phyloP scores from a whole-genome alignment of 1,140 invertebrate genomes.

The Centruroides vittatus region DNA sequence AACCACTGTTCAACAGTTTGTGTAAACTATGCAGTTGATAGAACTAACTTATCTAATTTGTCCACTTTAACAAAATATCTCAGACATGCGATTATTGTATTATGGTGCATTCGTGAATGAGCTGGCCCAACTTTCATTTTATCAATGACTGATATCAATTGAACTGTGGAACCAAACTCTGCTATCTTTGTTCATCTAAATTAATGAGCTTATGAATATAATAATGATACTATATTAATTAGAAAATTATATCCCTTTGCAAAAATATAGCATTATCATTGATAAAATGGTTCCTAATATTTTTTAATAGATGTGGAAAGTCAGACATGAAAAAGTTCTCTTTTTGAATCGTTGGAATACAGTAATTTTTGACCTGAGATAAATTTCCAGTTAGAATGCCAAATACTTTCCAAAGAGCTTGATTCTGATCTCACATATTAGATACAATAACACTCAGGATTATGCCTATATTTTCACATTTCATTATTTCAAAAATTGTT shows the following conservation, averaged over 20 bases:
- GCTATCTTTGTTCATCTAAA: background rate
- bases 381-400: background rate
- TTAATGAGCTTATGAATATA: background rate
- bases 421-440: background rate
- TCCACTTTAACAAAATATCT: too few relatives aligned
- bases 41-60: too few relatives aligned
- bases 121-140: too few relatives aligned
- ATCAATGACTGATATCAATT: too few relatives aligned
- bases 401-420: background rate
- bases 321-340: background rate
- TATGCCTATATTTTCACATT: background rate
- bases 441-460: too few relatives aligned
- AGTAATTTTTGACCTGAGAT: background rate
- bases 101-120: too few relatives aligned
- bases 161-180: too few relatives aligned
- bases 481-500: too few relatives aligned
- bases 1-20: too few relatives aligned
- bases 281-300: background rate
- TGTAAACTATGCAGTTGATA: too few relatives aligned
- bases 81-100: too few relatives aligned
- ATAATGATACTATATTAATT: background rate
- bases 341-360: background rate
- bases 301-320: slow-evolving; percentile 1
- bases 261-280: background rate
- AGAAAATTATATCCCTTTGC: background rate